Evolutionary conservation across 2,113 vertebrate species (phyloP).

Genomic region (Cacatua alba): DNA sequence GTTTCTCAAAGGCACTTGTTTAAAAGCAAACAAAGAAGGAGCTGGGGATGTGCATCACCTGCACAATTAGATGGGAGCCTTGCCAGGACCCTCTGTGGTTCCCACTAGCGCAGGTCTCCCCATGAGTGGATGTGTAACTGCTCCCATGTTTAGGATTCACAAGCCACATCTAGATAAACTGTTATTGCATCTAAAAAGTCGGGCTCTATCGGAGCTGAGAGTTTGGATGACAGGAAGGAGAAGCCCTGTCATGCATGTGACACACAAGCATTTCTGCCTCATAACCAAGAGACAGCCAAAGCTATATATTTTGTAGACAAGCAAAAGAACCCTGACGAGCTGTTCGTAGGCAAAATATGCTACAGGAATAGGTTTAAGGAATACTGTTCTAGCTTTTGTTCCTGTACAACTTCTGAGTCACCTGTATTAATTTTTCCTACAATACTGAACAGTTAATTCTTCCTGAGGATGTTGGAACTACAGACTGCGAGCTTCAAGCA

Average conservation of each 20-base stretch:
- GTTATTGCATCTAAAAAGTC: fast-evolving
- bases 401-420: not conserved
- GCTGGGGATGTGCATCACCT: not conserved
- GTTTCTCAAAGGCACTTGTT: not conserved
- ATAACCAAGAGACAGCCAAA: not conserved
- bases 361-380: not conserved
- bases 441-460: not conserved
- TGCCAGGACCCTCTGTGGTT: fast-evolving
- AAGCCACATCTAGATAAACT: not conserved
- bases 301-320: not conserved
- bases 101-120: no score
- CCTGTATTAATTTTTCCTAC: not conserved
- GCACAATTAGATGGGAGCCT: fast-evolving
- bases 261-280: not conserved
- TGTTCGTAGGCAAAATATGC: not conserved
- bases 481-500: not conserved
- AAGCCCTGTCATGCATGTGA: not conserved
- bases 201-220: not conserved
- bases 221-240: not conserved
- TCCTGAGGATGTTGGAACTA: not conserved
- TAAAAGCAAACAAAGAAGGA: not conserved
- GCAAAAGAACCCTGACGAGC: not conserved
- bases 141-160: not conserved
- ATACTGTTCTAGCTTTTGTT: not conserved
- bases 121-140: fast-evolving